Base-by-base conservation (phyloP, 2,113 vertebrate species). In the Bos taurus region DNA sequence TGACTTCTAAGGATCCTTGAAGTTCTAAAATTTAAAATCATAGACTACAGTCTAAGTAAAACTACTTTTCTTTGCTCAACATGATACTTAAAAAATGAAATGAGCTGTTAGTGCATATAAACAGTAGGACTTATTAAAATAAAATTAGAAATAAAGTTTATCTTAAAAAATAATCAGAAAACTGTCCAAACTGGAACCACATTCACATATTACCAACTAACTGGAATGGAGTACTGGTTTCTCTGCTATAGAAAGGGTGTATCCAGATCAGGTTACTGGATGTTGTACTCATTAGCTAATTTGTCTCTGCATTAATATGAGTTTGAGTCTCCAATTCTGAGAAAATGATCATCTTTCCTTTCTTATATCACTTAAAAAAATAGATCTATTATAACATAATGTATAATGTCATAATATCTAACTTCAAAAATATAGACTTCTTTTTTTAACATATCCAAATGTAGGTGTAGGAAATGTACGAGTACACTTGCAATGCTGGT, bases 351-450 rank as follows among this genome's bases (percentile, higher is more conserved):
- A 23, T 87, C 33, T 91, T 95, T 71, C 26, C 50, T 43, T 94
- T 90, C 57, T 92, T 36, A 87, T 86, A 92, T 89, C 12, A 50
- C 43, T 94, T 96, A 21, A 82, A 60, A 91, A 97, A 93, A 74
- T 84, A 95, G n/a, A 40, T 93, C 40, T 91, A 62, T 94, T 84
- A 92, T 90, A 86, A 90, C 6, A 84, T 36, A 60, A 71, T 87
- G 0, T 57, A 48, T 88, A 87, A 60, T 96, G 90, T 93, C 90
- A 97, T 90, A 96, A 96, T 96, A 92, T 95, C 94, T 74, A 95
- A 85, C 9, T 74, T 91, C 43, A 95, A 46, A 25, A 19, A 80
- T 87, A 57, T 81, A 86, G 90, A 77, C 10, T 40, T 83, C 62
- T 93, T 93, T 77, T 89, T 17, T 9, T 1, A 14, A 46, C 46